phyloP scores from a whole-genome alignment of 2,113 vertebrate species.

The Saimiri boliviensis region DNA sequence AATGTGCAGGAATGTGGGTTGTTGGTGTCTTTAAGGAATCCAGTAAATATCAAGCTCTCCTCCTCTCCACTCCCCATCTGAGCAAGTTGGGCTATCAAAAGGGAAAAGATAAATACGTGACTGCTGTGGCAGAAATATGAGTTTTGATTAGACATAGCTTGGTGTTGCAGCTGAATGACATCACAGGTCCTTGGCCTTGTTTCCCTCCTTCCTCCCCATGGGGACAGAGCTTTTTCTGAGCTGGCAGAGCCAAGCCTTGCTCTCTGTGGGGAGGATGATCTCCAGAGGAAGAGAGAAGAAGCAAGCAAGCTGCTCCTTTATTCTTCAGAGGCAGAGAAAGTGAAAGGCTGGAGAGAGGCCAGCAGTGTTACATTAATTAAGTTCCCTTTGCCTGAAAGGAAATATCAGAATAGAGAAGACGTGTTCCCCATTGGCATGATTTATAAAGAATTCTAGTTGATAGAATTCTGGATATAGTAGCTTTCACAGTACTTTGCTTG shows the following conservation, averaged over 20 bases:
- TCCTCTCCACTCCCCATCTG: background rate
- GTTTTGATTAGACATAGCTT: background rate
- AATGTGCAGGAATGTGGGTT: background rate
- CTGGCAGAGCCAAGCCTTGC: background rate
- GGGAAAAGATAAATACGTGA: background rate
- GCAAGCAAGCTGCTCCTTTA: background rate
- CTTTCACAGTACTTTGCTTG: background rate
- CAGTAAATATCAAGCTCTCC: background rate
- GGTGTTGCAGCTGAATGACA: background rate
- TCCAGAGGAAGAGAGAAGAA: background rate
- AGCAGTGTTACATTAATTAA: constrained; percentile 15
- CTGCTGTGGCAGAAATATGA: background rate
- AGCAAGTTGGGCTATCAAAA: background rate
- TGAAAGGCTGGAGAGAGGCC: background rate
- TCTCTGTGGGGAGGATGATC: background rate
- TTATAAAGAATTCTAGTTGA: constrained; percentile 26
- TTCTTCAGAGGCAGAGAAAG: constrained; percentile 37
- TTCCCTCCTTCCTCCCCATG: accelerated
- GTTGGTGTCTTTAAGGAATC: background rate
- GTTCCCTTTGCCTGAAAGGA: constrained; percentile 49
- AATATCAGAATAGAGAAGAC: background rate
- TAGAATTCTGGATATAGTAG: constrained; percentile 4
- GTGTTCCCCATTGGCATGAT: background rate
- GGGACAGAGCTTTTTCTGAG: background rate
- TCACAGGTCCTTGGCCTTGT: background rate